Base-by-base conservation (phyloP, 2,797 vertebrate species). In the Darevskia mixta region DNA sequence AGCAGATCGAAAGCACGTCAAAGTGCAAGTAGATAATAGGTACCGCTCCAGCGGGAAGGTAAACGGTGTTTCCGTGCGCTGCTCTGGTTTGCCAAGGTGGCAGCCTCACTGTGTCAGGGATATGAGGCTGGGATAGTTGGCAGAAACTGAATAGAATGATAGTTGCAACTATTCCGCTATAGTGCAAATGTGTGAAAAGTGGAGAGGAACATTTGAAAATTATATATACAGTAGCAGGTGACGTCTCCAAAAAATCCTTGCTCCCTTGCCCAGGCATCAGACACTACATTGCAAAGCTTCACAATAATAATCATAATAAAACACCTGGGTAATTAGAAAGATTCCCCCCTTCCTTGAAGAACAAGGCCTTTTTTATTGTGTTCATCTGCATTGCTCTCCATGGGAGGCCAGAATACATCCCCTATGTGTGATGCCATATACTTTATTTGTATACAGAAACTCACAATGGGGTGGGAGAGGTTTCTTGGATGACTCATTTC, bases 281-380 rank as follows among this genome's bases (percentile, higher is more conserved):
- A 95, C 95, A 94, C 92, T 96, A 92, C 91, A n/a, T 83, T 80
- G 90, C 90, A 92, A 90, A 17, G 86, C 76, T 83, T 41, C 0
- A 90, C 32, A 93, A 92, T 93, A 95, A 92, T 93, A 91, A 92
- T 8, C 49, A 49, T 55, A 55, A 55, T 55, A 55, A 55, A 9
- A 23, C 95, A 95, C 95, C 92, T 91, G 94, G 94, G 92, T 90
- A 90, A 94, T 95, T 95, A 93, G 87, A 79, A 81, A 55, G 87
- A 85, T 32, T 79, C 2, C 67, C 79, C 76, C 79, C 87, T 72
- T 79, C 0, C 0, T 58, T 88, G 85, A 73, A 0, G 86, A 85
- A 86, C 88, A 89, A 7, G n/a, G 85, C 35, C 27, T 64, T 32
- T 86, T 94, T 95, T 92, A 95, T 93, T 92, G 81, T 89, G 88